Conservation (phyloP, 2,888 invertebrate species). For the Phania funesta region DNA sequence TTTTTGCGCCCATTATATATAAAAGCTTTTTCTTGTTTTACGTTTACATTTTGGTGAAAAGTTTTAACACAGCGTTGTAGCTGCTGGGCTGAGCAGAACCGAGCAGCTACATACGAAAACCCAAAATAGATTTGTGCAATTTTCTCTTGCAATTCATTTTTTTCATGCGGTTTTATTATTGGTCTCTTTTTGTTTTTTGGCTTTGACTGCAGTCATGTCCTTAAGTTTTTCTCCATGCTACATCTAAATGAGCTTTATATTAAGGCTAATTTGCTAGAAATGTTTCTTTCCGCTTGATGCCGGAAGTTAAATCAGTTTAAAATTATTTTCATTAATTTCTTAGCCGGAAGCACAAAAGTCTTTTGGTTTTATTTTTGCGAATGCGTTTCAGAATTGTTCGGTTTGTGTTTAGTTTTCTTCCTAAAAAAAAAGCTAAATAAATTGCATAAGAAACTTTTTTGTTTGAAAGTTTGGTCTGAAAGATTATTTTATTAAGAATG, state of each 20-base stretch:
- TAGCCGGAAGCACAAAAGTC: conserved; percentile 49
- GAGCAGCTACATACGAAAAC: background rate
- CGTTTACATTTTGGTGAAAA: conserved; percentile 42
- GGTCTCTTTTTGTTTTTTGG: background rate
- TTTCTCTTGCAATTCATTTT: conserved; percentile 19
- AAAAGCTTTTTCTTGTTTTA: conserved; percentile 65
- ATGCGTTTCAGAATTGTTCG: conserved; percentile 4
- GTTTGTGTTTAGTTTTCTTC: background rate
- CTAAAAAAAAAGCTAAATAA: too few relatives aligned
- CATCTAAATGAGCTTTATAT: conserved; percentile 58
- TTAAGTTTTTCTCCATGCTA: conserved; percentile 5
- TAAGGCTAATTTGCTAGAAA: conserved; percentile 63
- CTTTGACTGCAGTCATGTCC: background rate
- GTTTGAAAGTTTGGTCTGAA: background rate
- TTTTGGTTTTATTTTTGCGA: conserved; percentile 23
- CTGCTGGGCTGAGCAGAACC: background rate
- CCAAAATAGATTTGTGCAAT: conserved; percentile 1
- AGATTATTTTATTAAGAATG: too few relatives aligned
- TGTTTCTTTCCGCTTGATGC: conserved; percentile 65
- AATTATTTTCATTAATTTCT: conserved; percentile 65
- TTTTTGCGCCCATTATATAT: conserved; percentile 10
- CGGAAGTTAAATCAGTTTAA: conserved; percentile 67
- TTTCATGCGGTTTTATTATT: conserved; percentile 44
- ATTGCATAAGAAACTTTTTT: too few relatives aligned
- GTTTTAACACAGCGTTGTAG: conserved; percentile 50